Evolutionary conservation across 2,888 invertebrate genomes (phyloP).

Genomic region (Listrodromus nycthemerus): DNA sequence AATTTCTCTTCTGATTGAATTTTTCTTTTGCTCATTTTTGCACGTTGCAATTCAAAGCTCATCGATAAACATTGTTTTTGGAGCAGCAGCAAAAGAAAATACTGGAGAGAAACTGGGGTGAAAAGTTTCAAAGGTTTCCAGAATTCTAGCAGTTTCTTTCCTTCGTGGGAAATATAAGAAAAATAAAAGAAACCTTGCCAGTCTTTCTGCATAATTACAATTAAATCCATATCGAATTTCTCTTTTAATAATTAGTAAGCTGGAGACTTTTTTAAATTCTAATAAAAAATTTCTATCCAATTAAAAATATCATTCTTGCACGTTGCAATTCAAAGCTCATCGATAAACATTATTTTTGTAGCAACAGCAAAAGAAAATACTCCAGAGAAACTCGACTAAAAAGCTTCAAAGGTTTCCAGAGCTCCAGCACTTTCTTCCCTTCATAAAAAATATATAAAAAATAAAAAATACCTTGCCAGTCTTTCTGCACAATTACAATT

Average conservation of each 20-base stretch:
- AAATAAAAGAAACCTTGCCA: no score
- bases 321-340: no score
- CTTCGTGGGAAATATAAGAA: slow-evolving; percentile 46
- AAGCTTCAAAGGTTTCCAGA: background rate
- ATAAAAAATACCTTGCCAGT: no score
- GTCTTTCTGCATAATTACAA: no score
- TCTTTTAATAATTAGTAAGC: no score
- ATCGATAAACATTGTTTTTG: background rate
- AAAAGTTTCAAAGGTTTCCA: background rate
- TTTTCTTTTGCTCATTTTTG: no score
- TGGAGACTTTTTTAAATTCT: background rate
- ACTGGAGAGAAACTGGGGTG: background rate
- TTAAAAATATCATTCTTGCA: no score
- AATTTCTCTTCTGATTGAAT: background rate
- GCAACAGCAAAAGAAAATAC: background rate
- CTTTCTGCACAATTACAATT: no score
- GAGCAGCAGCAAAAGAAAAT: background rate
- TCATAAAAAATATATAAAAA: slow-evolving; percentile 47
- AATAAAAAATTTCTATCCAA: no score
- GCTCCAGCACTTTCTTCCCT: slow-evolving; percentile 27
- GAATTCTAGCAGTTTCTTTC: slow-evolving; percentile 18
- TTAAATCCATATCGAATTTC: no score
- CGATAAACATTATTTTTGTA: no score
- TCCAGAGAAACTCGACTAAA: background rate
- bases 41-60: no score